Conservation (phyloP, 2,888 invertebrate genomes). For the Epicampocera succincta region DNA sequence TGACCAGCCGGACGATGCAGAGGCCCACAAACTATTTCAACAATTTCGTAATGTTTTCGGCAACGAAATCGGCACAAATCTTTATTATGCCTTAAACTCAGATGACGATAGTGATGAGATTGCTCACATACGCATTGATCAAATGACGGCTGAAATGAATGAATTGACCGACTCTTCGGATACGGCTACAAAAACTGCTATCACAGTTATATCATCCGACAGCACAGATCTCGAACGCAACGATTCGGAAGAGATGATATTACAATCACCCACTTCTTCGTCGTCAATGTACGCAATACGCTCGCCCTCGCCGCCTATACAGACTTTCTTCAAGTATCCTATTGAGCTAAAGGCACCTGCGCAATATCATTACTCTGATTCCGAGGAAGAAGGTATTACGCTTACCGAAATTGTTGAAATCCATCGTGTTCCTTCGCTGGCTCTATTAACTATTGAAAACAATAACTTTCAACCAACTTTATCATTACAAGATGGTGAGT, state of each 20-base stretch:
- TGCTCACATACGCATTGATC: constrained; percentile 75
- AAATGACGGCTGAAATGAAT: constrained; percentile 75
- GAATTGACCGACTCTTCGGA: constrained; percentile 70
- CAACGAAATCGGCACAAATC: constrained; percentile 72
- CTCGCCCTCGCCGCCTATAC: constrained; percentile 73
- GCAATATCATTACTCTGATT: constrained; percentile 52
- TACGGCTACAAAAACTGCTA: constrained; percentile 61
- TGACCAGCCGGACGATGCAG: constrained; percentile 48
- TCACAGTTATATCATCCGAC: constrained; percentile 63
- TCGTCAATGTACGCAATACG: constrained; percentile 76
- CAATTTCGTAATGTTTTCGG: constrained; percentile 76
- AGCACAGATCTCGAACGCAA: constrained; percentile 45
- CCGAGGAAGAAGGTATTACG: constrained; percentile 72
- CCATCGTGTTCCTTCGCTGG: constrained; percentile 67
- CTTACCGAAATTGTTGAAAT: constrained; percentile 77
- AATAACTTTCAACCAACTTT: constrained; percentile 53
- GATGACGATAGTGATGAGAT: constrained; percentile 68
- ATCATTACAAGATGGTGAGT: constrained; percentile 21
- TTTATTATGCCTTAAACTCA: constrained; percentile 75
- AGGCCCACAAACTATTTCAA: constrained; percentile 70
- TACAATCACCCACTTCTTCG: constrained; percentile 73
- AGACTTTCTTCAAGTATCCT: constrained; percentile 44
- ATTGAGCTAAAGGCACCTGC: constrained; percentile 39
- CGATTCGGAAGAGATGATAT: constrained; percentile 35
- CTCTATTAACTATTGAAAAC: constrained; percentile 49